Evolutionary conservation across 2,888 invertebrate species (phyloP), one percentile per base, ranked within the genome.

Genomic region (Epirrhoe tristata): DNA sequence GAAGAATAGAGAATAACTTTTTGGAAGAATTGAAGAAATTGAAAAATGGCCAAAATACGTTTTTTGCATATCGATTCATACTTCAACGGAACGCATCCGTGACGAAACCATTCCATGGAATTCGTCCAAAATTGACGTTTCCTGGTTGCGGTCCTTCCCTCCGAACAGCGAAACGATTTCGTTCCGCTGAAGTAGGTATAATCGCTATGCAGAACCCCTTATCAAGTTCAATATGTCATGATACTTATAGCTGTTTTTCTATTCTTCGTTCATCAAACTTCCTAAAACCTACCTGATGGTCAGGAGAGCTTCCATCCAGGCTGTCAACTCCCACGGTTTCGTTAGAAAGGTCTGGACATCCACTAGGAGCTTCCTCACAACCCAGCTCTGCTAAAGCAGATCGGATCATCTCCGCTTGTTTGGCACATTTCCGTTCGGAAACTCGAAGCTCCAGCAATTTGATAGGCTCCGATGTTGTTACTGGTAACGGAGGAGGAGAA

Each of bases 351-450:
- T 97, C 97, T 10, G 95, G 95, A 84, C 97, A 97, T 58, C 97
- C 98, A 6, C 97, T 96, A 14, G 98, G 98, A 66, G 97, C 95
- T 90, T 98, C 97, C 87, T 98, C 97, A 83, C 97, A 97, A 63
- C 98, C 97, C 34, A 98, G 94, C 87, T 98, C 97, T 67, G 97
- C 97, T 67, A 98, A 89, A n/a, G 98, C 97, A 54, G 96, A 95
- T 79, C 96, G 95, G 74, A 98, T 97, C 85, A 98, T 95, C 82
- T 98, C 97, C 4, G 96, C 95, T 82, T 98, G 96, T 77, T 96
- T 96, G 67, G 96, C 95, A 86, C 97, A 95, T 85, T 97, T 97
- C 70, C 97, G 95, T 85, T 98, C 97, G 72, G 96, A 96, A 78
- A 98, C 97, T 75, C 96, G 95, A 67, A 97, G 89, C 81, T 98